Base-by-base conservation (phyloP, 2,888 invertebrate species). In the Volucella bombylans region DNA sequence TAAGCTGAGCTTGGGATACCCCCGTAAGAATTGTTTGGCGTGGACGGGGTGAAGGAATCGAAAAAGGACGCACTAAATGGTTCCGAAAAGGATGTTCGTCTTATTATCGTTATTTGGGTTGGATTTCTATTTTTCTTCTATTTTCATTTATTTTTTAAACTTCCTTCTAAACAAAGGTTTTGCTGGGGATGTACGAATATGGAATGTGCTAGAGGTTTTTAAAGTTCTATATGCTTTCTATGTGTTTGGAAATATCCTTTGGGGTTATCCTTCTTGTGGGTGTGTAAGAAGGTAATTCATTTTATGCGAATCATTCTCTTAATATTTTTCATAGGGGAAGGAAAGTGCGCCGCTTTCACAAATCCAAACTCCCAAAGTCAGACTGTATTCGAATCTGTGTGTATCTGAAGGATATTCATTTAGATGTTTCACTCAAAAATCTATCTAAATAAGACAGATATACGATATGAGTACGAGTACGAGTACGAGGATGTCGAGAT, bases 291-390 rank as follows among this genome's bases (percentile, higher is more conserved):
- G 59, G 82, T 82, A 78, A 78, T 82, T 73, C 73, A 82, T 78
- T 82, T 78, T 82, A 82, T 82, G 82, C 57, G 82, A 82, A 73
- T 82, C 78, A 78, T 82, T 82, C 82, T 72, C 73, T 78, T 78
- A 78, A 78, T 73, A 82, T 69, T 72, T 73, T 72, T 54, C 71
- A 65, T 65, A 50, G 52, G 38, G 59, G 61, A 54, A 31, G 39
- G 31, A 18, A 11, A 14, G 55, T 12, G 15, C 23, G 10, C 49
- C 49, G 54, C 77, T 57, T 57, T 74, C 68, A 61, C 52, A 72
- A 54, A 59, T 61, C 11, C 11, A 43, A 23, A 23, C 23, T 23
- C 23, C n/a, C n/a, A n/a, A 23, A 23, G 23, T 23, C 23, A 4
- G 23, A 23, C 3, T 59, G 18, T 59, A 43, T 23, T 23, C 23